Conservation (phyloP, 2,888 invertebrate species). For the Drosophila prolongata region DNA sequence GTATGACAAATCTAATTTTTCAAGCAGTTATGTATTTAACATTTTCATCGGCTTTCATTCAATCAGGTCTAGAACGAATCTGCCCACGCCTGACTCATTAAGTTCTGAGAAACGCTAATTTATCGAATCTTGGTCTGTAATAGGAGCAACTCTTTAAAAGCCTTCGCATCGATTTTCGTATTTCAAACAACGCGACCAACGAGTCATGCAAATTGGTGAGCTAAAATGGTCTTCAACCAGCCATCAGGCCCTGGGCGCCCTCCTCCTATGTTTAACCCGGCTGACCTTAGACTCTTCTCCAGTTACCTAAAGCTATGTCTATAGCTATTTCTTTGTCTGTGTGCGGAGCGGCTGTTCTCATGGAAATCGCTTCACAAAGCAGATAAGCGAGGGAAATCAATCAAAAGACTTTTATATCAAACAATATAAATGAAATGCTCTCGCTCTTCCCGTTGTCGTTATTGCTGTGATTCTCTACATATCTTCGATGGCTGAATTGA, state of each 20-base stretch:
- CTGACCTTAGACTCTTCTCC: conserved; percentile 51
- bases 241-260: conserved; percentile 3
- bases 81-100: conserved; percentile 31
- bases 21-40: conserved; percentile 8
- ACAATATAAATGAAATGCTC: conserved; percentile 69
- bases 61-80: conserved; percentile 21
- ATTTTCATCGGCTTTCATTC: conserved; percentile 5
- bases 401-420: conserved; percentile 68
- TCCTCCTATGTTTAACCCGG: background rate
- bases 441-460: conserved; percentile 14
- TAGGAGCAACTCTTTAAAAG: conserved; percentile 38
- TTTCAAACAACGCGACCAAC: conserved; percentile 21
- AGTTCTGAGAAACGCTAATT: conserved; percentile 33
- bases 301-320: conserved; percentile 54
- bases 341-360: conserved; percentile 33
- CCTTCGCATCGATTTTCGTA: conserved; percentile 37
- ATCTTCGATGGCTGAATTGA: conserved; percentile 38
- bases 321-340: conserved; percentile 20
- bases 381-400: conserved; percentile 68
- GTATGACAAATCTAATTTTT: conserved; percentile 29
- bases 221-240: conserved; percentile 31
- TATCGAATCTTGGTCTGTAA: conserved; percentile 30
- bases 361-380: conserved; percentile 57
- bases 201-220: conserved; percentile 30
- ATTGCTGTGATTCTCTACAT: conserved; percentile 39